phyloP scores from a whole-genome alignment of 2,797 vertebrate genomes.

The Peromyscus nudipes region DNA sequence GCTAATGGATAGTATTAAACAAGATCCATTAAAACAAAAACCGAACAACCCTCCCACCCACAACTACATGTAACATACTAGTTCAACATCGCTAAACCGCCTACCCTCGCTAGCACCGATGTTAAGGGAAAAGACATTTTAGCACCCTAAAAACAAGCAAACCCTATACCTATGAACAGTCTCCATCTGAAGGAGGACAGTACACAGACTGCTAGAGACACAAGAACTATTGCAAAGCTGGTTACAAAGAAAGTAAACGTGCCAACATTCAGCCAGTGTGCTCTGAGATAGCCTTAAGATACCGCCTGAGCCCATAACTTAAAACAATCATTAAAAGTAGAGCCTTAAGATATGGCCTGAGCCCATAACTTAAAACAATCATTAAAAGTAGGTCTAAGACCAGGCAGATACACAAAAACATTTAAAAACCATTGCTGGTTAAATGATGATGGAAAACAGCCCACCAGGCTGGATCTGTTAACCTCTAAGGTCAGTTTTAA shows the following conservation, averaged over 20 bases:
- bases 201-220: slow-evolving; percentile 85
- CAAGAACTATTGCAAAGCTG: slow-evolving; percentile 87
- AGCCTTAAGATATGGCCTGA: slow-evolving; percentile 94
- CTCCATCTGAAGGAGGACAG: slow-evolving; percentile 85
- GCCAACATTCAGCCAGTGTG: slow-evolving; percentile 93
- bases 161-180: slow-evolving; percentile 82
- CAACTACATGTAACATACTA: slow-evolving; percentile 86
- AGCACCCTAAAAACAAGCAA: slow-evolving; percentile 83
- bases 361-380: slow-evolving; percentile 95
- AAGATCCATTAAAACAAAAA: slow-evolving; percentile 81
- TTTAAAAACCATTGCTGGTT: slow-evolving; percentile 91
- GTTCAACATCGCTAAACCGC: slow-evolving; percentile 75
- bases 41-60: slow-evolving; percentile 81
- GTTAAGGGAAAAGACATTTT: slow-evolving; percentile 76
- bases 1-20: slow-evolving; percentile 85
- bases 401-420: slow-evolving; percentile 91
- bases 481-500: slow-evolving; percentile 91
- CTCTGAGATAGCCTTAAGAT: slow-evolving; percentile 89
- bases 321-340: slow-evolving; percentile 96
- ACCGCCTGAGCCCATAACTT: slow-evolving; percentile 95
- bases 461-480: slow-evolving; percentile 89
- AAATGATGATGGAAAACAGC: slow-evolving; percentile 90
- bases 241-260: slow-evolving; percentile 89
- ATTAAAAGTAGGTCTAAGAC: slow-evolving; percentile 95
- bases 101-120: slow-evolving; percentile 75